A percentile compares a stretch with the other conserved stretches of the same genome.
Evolutionary conservation across 1,140 invertebrate genomes (phyloP).

Genomic region (Parasteatoda tepidariorum): DNA sequence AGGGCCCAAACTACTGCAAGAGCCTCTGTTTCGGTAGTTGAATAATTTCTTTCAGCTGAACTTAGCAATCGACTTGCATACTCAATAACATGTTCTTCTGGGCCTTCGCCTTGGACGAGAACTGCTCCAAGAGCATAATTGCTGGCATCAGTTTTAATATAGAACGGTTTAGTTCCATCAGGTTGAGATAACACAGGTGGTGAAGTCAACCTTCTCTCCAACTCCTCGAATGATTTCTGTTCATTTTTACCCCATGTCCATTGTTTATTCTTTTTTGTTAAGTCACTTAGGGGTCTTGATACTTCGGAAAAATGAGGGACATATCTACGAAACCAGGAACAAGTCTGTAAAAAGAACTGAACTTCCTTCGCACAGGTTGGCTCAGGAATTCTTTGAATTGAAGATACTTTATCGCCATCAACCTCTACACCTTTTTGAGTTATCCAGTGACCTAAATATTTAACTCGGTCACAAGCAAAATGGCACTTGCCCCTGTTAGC

Average conservation of each 20-base stretch:
- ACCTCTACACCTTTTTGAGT: slow-evolving; percentile 60
- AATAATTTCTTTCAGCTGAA: slow-evolving; percentile 64
- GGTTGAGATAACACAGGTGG: slow-evolving; percentile 36
- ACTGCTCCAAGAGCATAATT: slow-evolving; percentile 62
- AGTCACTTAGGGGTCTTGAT: slow-evolving; percentile 49
- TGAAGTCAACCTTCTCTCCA: slow-evolving; percentile 62
- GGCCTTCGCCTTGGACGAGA: slow-evolving; percentile 64
- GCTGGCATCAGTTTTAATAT: slow-evolving; percentile 40
- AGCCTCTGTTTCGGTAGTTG: slow-evolving; percentile 68
- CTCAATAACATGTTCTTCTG: slow-evolving; percentile 62
- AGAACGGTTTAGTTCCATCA: not conserved
- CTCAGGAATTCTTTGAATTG: slow-evolving; percentile 59
- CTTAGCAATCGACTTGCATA: slow-evolving; percentile 53
- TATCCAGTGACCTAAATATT: slow-evolving; percentile 26
- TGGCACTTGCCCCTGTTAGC: slow-evolving; percentile 2
- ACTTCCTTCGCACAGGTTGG: slow-evolving; percentile 60
- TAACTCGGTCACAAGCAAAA: slow-evolving; percentile 2
- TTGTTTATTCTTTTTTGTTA: slow-evolving; percentile 16
- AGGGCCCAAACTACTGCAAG: slow-evolving; percentile 67
- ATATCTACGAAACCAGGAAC: slow-evolving; percentile 62
- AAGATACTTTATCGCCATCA: slow-evolving; percentile 60
- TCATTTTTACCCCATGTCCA: slow-evolving; percentile 36
- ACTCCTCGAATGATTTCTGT: slow-evolving; percentile 54
- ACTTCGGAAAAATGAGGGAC: slow-evolving; percentile 62
- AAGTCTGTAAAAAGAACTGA: slow-evolving; percentile 60